Percentiles rank a stretch among this genome's conserved stretches.
These are phyloP conservation scores for Mimumesa dahlbomi DNA, from an alignment of 2,888 invertebrate species.

Conservation along the genomic window DNA sequence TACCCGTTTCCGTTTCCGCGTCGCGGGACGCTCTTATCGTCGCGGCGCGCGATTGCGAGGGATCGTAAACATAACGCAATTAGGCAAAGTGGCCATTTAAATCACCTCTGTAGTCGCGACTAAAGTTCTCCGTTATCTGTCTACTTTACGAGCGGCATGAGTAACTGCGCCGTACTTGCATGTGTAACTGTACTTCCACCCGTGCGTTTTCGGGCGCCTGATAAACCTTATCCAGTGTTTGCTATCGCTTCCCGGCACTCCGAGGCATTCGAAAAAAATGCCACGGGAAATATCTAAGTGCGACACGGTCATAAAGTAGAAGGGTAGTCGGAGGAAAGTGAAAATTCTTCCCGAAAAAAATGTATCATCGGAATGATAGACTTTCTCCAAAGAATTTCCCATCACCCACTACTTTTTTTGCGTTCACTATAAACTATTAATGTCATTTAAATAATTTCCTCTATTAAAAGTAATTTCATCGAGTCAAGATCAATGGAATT, in stretches of 20 bases:
- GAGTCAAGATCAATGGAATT: too few relatives aligned
- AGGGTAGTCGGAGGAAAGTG: constrained; percentile 55
- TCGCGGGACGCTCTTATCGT: constrained; percentile 21
- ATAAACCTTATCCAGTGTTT: constrained; percentile 49
- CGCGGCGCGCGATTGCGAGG: constrained; percentile 16
- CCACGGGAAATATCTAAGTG: constrained; percentile 35
- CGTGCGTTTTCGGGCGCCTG: constrained; percentile 14
- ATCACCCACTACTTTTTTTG: too few relatives aligned
- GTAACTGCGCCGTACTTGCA: constrained; percentile 42
- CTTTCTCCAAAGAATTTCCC: too few relatives aligned
- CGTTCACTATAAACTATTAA: too few relatives aligned
- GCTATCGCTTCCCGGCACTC: constrained; percentile 31
- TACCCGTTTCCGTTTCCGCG: background rate
- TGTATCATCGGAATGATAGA: too few relatives aligned
- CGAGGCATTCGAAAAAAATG: constrained; percentile 13
- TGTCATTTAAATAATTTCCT: too few relatives aligned
- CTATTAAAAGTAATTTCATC: too few relatives aligned
- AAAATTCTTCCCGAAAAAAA: constrained; percentile 18
- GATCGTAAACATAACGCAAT: constrained; percentile 72
- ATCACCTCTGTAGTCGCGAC: constrained; percentile 54
- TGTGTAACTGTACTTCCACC: constrained; percentile 5
- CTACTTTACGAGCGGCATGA: constrained; percentile 52
- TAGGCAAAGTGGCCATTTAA: constrained; percentile 70
- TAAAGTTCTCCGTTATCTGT: constrained; percentile 49
- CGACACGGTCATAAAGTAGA: constrained; percentile 65